A percentile compares a stretch with the other conserved stretches of the same genome.
phyloP scores from a whole-genome alignment of 2,888 invertebrate species.

The Pasiphila rectangulata region DNA sequence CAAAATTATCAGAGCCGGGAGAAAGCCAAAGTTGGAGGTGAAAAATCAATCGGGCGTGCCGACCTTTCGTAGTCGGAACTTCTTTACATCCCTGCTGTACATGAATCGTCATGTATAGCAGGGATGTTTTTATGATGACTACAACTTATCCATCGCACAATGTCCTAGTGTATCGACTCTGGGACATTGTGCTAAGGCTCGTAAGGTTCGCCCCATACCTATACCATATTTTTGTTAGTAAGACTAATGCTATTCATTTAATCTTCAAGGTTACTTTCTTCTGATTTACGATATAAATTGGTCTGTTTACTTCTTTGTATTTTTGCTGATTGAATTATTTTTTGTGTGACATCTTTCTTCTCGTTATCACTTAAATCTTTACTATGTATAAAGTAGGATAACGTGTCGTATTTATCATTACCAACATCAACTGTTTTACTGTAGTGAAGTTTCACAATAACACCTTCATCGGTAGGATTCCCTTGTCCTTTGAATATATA shows the following conservation, averaged over 20 bases:
- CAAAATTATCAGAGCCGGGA: no score
- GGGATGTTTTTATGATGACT: no score
- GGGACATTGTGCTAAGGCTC: no score
- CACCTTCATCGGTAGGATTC: slow-evolving; percentile 41
- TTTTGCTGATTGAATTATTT: slow-evolving; percentile 3
- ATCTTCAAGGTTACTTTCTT: background rate
- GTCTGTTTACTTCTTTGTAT: background rate
- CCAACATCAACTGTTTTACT: slow-evolving; percentile 1
- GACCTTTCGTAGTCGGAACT: no score
- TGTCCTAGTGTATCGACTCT: no score
- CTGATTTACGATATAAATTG: background rate
- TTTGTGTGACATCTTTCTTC: slow-evolving; percentile 3
- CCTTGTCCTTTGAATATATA: slow-evolving; percentile 39
- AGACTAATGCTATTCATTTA: background rate
- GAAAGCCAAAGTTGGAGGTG: no score
- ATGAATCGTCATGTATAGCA: no score
- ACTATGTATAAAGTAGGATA: slow-evolving; percentile 20
- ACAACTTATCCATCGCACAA: no score
- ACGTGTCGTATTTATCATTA: slow-evolving; percentile 2
- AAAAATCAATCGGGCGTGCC: no score
- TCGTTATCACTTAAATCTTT: slow-evolving; percentile 6
- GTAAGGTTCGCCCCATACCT: no score
- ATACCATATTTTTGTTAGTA: no score
- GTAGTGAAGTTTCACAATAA: slow-evolving; percentile 39
- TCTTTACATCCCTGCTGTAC: no score